Percentiles rank a stretch among this genome's conserved stretches.
Evolutionary conservation across 2,797 vertebrate species (phyloP).

Genomic region (Brotula barbata): DNA sequence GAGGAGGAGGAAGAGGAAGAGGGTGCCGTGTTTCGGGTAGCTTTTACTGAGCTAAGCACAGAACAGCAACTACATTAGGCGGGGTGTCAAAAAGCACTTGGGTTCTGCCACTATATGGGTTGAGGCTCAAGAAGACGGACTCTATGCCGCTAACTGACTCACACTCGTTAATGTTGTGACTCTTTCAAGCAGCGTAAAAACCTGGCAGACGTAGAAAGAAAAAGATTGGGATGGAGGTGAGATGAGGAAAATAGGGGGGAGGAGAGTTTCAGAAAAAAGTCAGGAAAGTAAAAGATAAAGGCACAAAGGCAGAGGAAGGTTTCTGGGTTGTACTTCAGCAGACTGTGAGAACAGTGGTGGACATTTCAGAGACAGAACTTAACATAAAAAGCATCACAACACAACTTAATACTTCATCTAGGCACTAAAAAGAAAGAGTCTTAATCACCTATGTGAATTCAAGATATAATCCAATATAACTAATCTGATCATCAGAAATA

Average conservation of each 20-base stretch:
- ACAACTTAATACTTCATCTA: conserved; percentile 11
- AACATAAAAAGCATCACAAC: conserved; percentile 32
- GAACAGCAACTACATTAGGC: conserved; percentile 73
- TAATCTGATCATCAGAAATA: conserved; percentile 31
- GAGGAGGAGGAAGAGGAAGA: too few relatives aligned
- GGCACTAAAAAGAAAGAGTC: too few relatives aligned
- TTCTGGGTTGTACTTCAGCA: conserved; percentile 29
- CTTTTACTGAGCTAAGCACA: conserved; percentile 76
- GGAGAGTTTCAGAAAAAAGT: conserved; percentile 54
- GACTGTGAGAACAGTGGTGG: conserved; percentile 61
- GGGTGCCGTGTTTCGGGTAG: conserved; percentile 64
- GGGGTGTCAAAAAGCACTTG: conserved; percentile 71
- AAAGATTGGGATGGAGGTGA: conserved; percentile 76
- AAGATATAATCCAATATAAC: conserved; percentile 67
- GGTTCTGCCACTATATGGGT: conserved; percentile 68
- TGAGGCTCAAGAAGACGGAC: conserved; percentile 66
- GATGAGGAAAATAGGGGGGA: conserved; percentile 72
- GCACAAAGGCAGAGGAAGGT: conserved; percentile 48
- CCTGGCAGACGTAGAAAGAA: conserved; percentile 81
- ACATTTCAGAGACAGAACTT: conserved; percentile 60
- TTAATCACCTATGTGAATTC: neutral
- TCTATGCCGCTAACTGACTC: conserved; percentile 80
- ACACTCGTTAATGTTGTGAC: conserved; percentile 86
- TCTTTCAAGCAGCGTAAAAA: conserved; percentile 87
- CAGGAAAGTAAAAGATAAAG: conserved; percentile 49